phyloP scores from a whole-genome alignment of 2,888 invertebrate species.

The Miltochrista miniata region DNA sequence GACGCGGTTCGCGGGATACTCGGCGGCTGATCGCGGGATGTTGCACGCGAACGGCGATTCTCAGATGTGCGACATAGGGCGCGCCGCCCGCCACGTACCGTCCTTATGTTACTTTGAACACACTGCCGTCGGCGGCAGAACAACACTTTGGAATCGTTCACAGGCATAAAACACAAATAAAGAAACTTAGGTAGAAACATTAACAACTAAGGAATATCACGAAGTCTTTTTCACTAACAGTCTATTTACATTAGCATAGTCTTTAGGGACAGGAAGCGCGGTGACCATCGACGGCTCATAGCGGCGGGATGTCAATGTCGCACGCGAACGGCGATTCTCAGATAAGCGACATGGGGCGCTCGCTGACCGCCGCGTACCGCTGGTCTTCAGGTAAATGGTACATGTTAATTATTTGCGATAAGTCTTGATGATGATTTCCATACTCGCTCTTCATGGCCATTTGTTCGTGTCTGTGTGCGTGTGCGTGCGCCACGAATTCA shows the following conservation, averaged over 20 bases:
- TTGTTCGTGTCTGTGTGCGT: slow-evolving; percentile 65
- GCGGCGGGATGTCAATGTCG: slow-evolving; percentile 85
- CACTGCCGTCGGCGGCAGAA: slow-evolving; percentile 16
- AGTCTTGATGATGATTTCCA: slow-evolving; percentile 78
- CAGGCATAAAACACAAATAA: slow-evolving; percentile 79
- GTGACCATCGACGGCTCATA: slow-evolving; percentile 78
- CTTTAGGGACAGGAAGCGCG: slow-evolving; percentile 74
- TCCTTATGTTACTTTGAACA: no score
- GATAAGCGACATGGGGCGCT: slow-evolving; percentile 86
- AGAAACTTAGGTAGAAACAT: slow-evolving; percentile 79
- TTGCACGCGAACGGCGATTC: slow-evolving; percentile 86
- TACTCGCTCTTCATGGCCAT: slow-evolving; percentile 89
- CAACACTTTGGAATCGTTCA: slow-evolving; percentile 74
- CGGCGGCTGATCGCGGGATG: slow-evolving; percentile 84
- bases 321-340: slow-evolving; percentile 87
- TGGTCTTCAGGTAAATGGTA: slow-evolving; percentile 87
- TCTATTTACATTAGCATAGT: slow-evolving; percentile 28
- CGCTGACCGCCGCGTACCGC: slow-evolving; percentile 83
- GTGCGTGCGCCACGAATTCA: slow-evolving; percentile 77
- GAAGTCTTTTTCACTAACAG: slow-evolving; percentile 46
- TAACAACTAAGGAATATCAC: slow-evolving; percentile 73
- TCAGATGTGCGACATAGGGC: slow-evolving; percentile 86
- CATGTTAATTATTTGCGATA: slow-evolving; percentile 87
- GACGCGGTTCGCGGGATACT: slow-evolving; percentile 75
- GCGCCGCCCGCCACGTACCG: slow-evolving; percentile 84